Conservation (phyloP, 1,140 invertebrate species). For the Cyclina sinensis region DNA sequence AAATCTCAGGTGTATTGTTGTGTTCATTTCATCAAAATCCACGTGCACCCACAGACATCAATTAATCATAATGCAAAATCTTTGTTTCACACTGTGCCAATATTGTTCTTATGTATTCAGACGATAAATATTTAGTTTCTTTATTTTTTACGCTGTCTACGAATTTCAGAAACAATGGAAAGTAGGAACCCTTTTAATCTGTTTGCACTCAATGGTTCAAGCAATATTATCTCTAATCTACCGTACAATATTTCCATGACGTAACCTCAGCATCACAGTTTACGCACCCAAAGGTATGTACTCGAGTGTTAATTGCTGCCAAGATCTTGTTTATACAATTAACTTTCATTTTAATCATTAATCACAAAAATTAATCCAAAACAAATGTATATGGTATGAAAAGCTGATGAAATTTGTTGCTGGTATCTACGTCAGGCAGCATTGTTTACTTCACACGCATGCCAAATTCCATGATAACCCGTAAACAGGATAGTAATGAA, state of each 20-base stretch:
- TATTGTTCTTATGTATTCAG: background rate
- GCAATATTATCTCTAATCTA: too few relatives aligned
- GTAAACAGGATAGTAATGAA: background rate
- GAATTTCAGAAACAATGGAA: background rate
- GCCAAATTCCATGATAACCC: conserved; percentile 6
- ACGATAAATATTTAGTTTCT: background rate
- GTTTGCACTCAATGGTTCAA: too few relatives aligned
- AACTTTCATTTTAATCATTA: conserved; percentile 9
- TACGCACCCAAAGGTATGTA: background rate
- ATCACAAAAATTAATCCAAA: conserved; percentile 9
- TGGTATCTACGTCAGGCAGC: conserved; percentile 1
- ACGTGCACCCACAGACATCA: conserved; percentile 1
- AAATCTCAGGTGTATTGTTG: background rate
- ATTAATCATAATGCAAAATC: conserved; percentile 1
- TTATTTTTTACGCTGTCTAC: background rate
- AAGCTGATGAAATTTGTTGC: background rate
- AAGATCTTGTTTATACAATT: background rate
- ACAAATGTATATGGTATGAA: background rate
- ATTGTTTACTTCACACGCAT: background rate
- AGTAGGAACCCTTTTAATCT: background rate
- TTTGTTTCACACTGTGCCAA: background rate
- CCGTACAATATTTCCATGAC: background rate
- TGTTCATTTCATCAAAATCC: conserved; percentile 2
- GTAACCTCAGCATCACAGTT: background rate
- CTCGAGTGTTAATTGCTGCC: background rate